phyloP scores from a whole-genome alignment of 1,140 invertebrate species.

The Macrosteles quadrilineatus region DNA sequence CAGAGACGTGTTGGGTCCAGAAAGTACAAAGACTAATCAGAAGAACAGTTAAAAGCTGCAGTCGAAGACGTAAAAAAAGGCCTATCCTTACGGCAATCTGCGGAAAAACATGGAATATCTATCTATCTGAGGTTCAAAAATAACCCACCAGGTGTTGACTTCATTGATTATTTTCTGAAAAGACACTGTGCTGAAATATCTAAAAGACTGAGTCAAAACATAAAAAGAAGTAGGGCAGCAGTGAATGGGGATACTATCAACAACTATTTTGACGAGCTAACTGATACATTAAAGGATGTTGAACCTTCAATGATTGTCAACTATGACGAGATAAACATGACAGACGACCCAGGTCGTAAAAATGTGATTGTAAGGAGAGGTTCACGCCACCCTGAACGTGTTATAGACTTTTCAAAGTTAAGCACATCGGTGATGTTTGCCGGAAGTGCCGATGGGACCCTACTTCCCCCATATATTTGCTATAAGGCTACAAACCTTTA shows the following conservation, averaged over 20 bases:
- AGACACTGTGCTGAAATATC: constrained; percentile 21
- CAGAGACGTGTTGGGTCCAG: constrained; percentile 15
- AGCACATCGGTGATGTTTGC: constrained; percentile 34
- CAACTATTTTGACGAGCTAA: constrained; percentile 45
- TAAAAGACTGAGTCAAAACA: constrained; percentile 27
- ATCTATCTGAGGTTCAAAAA: constrained; percentile 31
- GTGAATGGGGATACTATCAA: constrained; percentile 39
- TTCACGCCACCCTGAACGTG: constrained; percentile 21
- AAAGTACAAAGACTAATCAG: constrained; percentile 30
- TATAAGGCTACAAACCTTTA: constrained; percentile 49
- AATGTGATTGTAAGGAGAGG: constrained; percentile 47
- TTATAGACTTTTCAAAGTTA: constrained; percentile 33
- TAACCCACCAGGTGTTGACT: constrained; percentile 34
- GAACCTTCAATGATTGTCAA: constrained; percentile 48
- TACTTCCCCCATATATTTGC: constrained; percentile 46
- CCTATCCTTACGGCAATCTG: constrained; percentile 29
- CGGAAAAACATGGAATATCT: constrained; percentile 30
- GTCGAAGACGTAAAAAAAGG: constrained; percentile 11
- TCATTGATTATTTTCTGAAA: constrained; percentile 26
- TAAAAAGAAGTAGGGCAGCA: constrained; percentile 28
- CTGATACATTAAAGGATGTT: constrained; percentile 41
- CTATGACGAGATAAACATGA: constrained; percentile 52
- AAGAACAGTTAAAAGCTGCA: constrained; percentile 22
- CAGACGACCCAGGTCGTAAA: constrained; percentile 47
- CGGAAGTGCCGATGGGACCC: constrained; percentile 25